Base-by-base conservation (phyloP, 2,888 invertebrate species). In the Calliphora vomitoria region DNA sequence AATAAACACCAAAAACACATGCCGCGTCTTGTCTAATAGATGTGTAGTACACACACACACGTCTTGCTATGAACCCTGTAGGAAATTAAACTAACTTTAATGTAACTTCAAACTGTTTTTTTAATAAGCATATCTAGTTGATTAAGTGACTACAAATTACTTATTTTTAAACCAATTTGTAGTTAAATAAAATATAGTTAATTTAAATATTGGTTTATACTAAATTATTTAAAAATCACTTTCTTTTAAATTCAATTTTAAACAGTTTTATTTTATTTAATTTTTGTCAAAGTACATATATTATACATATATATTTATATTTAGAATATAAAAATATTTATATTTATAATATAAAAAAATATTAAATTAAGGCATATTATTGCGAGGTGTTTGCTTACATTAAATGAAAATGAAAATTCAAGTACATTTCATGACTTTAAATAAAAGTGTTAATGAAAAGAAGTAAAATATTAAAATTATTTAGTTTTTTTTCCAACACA, bases 391-490 rank as follows among this genome's bases (percentile, higher is more conserved):
- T 25, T 25, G 25, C 1, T 25, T 1, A 25, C 1, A 25, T 25
- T 25, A 25, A 25, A 25, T 25, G 1, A 25, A 25, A n/a, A n/a
- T n/a, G n/a, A 1, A 25, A 25, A 25, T 1, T 25, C 25, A 15
- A 47, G 4, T 47, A 47, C 15, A 47, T 41, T 41, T 41, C 41
- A 41, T 41, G 41, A 8, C 41, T 41, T n/a, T n/a, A n/a, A n/a
- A n/a, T 41, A 41, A 41, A 41, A 41, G 41, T 41, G 2, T 6
- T 5, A 41, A 41, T 41, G 41, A 41, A 41, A 8, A 41, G 8
- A 41, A 41, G 8, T 47, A 47, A 47, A 69, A 68, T 55, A 66
- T 58, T 20, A 18, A 84, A 38, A 58, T 58, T 58, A 58, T 58
- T 41, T 58, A n/a, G 4, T 11, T 58, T 25, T 58, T 64, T 66